phyloP scores from a whole-genome alignment of 2,797 vertebrate genomes.

The Hemibagrus guttatus region DNA sequence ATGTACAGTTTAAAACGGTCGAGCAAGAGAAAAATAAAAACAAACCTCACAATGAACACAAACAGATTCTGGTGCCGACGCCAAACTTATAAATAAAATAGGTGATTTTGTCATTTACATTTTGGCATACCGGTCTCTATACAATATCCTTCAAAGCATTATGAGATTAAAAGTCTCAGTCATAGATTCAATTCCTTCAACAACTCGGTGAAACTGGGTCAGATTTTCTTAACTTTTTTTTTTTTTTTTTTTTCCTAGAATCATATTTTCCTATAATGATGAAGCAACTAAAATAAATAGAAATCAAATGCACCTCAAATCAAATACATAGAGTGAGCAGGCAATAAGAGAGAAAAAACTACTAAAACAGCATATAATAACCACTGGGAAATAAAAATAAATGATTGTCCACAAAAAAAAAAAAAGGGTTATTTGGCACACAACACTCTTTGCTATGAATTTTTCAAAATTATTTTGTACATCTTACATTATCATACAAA shows the following conservation, averaged over 20 bases:
- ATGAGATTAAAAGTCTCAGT: conserved; percentile 71
- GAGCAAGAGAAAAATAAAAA: conserved; percentile 58
- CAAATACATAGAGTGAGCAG: conserved; percentile 72
- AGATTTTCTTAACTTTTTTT: conserved; percentile 41
- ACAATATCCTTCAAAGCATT: conserved; percentile 61
- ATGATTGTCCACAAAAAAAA: conserved; percentile 89
- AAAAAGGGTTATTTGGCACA: conserved; percentile 88
- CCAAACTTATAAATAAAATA: conserved; percentile 71
- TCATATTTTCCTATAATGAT: conserved; percentile 65
- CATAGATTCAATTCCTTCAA: conserved; percentile 69
- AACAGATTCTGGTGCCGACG: conserved; percentile 58
- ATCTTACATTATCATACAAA: conserved; percentile 81
- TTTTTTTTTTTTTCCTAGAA: conserved; percentile 61
- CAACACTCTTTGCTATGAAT: conserved; percentile 76
- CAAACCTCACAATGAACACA: conserved; percentile 64
- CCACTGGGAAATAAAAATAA: conserved; percentile 67
- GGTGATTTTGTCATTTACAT: conserved; percentile 66
- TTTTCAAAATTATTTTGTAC: conserved; percentile 79
- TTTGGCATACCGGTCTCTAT: conserved; percentile 75
- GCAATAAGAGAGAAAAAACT: conserved; percentile 60
- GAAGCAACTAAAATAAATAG: conserved; percentile 83
- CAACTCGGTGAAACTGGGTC: conserved; percentile 62
- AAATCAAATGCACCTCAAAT: conserved; percentile 76
- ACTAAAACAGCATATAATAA: conserved; percentile 68
- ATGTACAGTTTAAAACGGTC: conserved; percentile 67